Base-by-base conservation (phyloP, 2,888 invertebrate species). In the Tiliacea citrago region DNA sequence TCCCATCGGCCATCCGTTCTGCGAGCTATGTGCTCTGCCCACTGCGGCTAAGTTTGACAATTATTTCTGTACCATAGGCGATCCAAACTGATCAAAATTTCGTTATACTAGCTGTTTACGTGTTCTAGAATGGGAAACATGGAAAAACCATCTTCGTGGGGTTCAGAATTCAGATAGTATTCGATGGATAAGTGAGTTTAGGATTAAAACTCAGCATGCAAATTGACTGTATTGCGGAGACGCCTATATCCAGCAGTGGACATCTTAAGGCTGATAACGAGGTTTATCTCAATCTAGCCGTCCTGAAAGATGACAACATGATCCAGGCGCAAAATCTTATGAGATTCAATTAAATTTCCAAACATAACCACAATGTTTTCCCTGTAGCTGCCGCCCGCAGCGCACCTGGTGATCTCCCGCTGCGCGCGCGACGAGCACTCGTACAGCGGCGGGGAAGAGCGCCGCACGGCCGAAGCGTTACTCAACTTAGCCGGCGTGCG, bases 351-450 rank as follows among this genome's bases (percentile, higher is more conserved):
- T 9, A 29, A 57, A 4, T 8, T 18, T 57, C 16, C 1, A 29
- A 57, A 29, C 3, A 9, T 57, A 29, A 57, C 29, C 57, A 29
- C 18, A 0, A 29, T 24, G 16, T 29, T 55, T 7, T 29, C 29
- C 29, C 12, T 0, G 2, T 12, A 96, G 96, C 76, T 96, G 73
- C 96, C 96, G 16, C 96, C 96, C 2, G 96, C 95, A 29, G 96
- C 96, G 29, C 95, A 95, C 89, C 92, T 96, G 88, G 97, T 99
- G 85, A 98, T 98, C 88, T 99, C 98, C 6, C 98, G 98, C 71
- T 98, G 98, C 89, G 98, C 99, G 0, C 98, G 98, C 94, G 98
- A 98, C 95, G 99, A 99, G 97, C 99, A 99, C 95, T 99, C 99
- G 70, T 99, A 99, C 96, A 98, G 98, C 91, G 98, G 97, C 89